A percentile compares a stretch with the other conserved stretches of the same genome.
phyloP scores from a whole-genome alignment of 2,888 invertebrate species.

The Rotaria magnacalcarata region DNA sequence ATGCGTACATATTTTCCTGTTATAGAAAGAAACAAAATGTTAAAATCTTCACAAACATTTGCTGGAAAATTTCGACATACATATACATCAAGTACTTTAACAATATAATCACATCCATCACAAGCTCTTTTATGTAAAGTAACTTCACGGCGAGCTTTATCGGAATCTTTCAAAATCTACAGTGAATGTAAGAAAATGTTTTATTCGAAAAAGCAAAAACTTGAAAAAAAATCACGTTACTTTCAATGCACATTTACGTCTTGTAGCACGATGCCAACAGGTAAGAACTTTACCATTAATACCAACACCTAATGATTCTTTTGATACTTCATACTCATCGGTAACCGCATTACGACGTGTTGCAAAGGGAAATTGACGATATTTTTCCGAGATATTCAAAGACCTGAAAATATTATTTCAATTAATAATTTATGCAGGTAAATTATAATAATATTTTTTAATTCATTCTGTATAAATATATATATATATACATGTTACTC shows the following conservation, averaged over 20 bases:
- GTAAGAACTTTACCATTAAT: conserved; percentile 45
- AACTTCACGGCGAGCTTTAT: conserved; percentile 44
- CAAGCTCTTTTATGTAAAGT: conserved; percentile 43
- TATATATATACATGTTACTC: not conserved
- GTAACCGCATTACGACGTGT: conserved; percentile 14
- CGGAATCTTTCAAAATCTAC: conserved; percentile 41
- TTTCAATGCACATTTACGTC: conserved; percentile 42
- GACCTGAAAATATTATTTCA: not conserved
- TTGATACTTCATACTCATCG: conserved; percentile 24
- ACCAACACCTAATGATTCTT: conserved; percentile 38
- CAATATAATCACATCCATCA: conserved; percentile 78
- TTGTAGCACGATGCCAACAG: conserved; percentile 39
- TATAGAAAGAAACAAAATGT: not conserved
- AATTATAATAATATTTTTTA: too few species aligned
- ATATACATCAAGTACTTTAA: conserved; percentile 85
- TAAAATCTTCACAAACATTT: too few species aligned
- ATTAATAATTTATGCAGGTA: not conserved
- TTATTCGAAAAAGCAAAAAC: not conserved
- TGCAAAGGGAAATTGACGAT: conserved; percentile 28
- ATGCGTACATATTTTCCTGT: conserved; percentile 75
- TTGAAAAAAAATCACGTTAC: not conserved
- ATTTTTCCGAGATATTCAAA: not conserved
- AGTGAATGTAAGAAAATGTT: not conserved
- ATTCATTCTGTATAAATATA: too few species aligned
- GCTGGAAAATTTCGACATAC: not conserved